phyloP scores from a whole-genome alignment of 1,140 invertebrate genomes.

The Cardiocondyla obscurior region DNA sequence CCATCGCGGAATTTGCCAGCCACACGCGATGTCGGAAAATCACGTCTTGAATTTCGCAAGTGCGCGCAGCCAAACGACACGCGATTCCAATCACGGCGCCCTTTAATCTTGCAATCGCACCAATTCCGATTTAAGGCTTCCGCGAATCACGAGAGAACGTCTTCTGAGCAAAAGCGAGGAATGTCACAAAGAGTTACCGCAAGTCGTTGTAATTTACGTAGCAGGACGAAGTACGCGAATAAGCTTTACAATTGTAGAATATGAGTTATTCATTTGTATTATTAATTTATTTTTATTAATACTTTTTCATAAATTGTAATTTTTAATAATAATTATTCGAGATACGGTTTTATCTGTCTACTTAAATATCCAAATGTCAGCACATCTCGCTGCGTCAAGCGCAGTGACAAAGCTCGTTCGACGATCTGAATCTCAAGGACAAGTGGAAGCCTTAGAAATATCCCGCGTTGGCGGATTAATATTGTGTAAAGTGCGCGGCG shows the following conservation, averaged over 20 bases:
- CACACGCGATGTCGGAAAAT: background rate
- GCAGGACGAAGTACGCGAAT: background rate
- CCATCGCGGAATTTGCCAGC: constrained; percentile 8
- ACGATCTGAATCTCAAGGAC: constrained; percentile 44
- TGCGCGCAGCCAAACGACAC: background rate
- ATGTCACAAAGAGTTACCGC: background rate
- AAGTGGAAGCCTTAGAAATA: constrained; percentile 47
- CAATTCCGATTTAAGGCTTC: background rate
- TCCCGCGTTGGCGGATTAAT: constrained; percentile 54
- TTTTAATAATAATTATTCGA: too few species aligned
- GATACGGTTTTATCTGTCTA: background rate
- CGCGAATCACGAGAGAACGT: background rate
- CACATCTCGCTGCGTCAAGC: background rate
- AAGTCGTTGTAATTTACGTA: background rate
- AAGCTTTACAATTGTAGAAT: too few species aligned
- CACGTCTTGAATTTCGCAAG: background rate
- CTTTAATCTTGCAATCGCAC: background rate
- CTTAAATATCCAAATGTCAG: background rate
- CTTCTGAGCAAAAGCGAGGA: background rate
- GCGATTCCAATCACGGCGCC: background rate
- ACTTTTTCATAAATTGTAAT: too few species aligned
- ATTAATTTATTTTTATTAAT: too few species aligned
- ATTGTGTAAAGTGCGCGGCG: constrained; percentile 41
- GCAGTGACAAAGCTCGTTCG: background rate
- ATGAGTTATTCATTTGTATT: too few species aligned